Conservation (phyloP, 2,113 vertebrate genomes). For the Synchiropus splendidus region DNA sequence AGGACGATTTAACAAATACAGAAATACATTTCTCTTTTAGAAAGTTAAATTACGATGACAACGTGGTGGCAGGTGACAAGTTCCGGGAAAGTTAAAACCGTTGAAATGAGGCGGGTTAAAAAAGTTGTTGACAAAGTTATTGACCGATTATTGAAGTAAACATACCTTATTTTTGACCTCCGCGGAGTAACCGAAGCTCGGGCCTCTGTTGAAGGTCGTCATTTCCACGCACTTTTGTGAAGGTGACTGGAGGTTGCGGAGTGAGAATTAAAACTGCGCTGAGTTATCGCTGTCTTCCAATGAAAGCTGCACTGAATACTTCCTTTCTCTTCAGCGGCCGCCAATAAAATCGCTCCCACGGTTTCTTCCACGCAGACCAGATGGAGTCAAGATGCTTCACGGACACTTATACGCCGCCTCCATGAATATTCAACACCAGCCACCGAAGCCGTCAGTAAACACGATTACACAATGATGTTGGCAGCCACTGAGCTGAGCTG, state of each 20-base stretch:
- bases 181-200: conserved; percentile 65
- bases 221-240: conserved; percentile 26
- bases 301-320: conserved; percentile 46
- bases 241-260: background rate
- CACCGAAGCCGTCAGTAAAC: too few species aligned
- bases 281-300: conserved; percentile 40
- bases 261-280: conserved; percentile 6
- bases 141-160: background rate
- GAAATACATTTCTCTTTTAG: too few species aligned
- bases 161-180: conserved; percentile 68
- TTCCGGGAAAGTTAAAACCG: background rate
- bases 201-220: conserved; percentile 62
- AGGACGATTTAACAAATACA: too few species aligned
- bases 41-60: too few species aligned
- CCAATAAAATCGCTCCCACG: conserved; percentile 56
- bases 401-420: too few species aligned
- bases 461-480: too few species aligned
- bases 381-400: conserved; percentile 29
- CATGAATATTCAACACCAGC: conserved; percentile 7
- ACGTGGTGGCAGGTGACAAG: background rate
- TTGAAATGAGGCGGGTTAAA: too few species aligned
- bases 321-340: conserved; percentile 44
- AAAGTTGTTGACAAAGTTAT: too few species aligned
- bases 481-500: too few species aligned
- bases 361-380: background rate